Evolutionary conservation across 64 coral and sea anemone genomes (phyloP), one percentile per base, ranked within the genome.

Genomic region (Cladopsammia gracilis): DNA sequence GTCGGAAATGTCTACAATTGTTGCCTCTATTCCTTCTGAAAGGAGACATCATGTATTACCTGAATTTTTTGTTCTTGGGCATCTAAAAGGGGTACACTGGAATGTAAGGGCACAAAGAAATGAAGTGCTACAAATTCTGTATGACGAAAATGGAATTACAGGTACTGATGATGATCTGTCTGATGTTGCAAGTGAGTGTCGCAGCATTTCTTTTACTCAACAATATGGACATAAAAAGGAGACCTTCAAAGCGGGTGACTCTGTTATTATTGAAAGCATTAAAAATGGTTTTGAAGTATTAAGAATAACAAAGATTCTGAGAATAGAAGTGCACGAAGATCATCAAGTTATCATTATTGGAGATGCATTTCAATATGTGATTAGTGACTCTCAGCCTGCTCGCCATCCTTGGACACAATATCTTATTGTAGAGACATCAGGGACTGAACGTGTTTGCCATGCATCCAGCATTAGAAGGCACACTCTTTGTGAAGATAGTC

Each of bases 361-460:
- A 69, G 65, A 69, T 69, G 65, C 65, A 69, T 69, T 69, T 69
- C 65, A 69, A 69, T 69, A 69, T 25, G 65, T 69, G 22, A 69
- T 69, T 7, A 69, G 65, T 69, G 19, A 69, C 12, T 18, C 19
- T 69, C 19, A 69, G 23, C 20, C 65, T 23, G 22, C 19, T 8
- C 65, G 65, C 23, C 65, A 69, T 23, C 23, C 65, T 23, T 69
- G 19, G 19, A 23, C 65, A 69, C 20, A 69, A 19, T 69, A 69
- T 23, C 65, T 69, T 69, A 20, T 69, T 22, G 23, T 69, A 69
- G 65, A 69, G 65, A 19, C 65, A 69, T 69, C 65, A 69, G 65
- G 6, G 23, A 69, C 65, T 69, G 65, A 69, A 69, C 19, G 19
- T 69, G 65, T 20, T 23, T 23, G 6, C 23, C 65, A 23, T 69